phyloP scores from a whole-genome alignment of 92 coral and sea anemone species.

The Zoanthus sansibaricus region DNA sequence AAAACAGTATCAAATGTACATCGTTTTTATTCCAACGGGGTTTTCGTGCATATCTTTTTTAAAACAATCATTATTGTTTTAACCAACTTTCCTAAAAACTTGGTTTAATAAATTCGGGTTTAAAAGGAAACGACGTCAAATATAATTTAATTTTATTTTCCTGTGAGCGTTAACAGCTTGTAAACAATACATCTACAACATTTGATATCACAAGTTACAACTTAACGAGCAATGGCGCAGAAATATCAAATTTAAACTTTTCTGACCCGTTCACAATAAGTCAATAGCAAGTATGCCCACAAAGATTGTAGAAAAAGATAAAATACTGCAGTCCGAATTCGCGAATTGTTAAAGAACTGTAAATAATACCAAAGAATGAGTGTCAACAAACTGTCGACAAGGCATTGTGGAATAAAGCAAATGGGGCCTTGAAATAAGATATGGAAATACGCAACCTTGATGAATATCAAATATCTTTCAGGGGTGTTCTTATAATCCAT shows the following conservation, averaged over 20 bases:
- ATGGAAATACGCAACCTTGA: constrained; percentile 5
- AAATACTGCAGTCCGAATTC: constrained; percentile 8
- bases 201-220: not conserved
- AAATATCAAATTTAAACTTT: not conserved
- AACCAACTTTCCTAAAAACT: constrained; percentile 1
- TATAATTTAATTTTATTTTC: not conserved
- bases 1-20: constrained; percentile 17
- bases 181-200: not conserved
- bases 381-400: constrained; percentile 35
- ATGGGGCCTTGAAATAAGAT: constrained; percentile 9
- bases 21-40: not conserved
- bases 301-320: not conserved
- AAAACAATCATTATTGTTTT: not conserved
- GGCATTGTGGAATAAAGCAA: constrained; percentile 3
- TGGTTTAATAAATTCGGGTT: not conserved
- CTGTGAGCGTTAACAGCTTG: constrained; percentile 1
- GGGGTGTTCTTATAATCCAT: constrained; percentile 19
- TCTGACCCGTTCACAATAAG: not conserved
- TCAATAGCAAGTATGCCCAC: not conserved
- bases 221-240: not conserved
- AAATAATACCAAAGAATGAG: not conserved
- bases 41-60: not conserved
- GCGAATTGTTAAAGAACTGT: not conserved
- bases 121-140: not conserved
- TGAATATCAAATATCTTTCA: constrained; percentile 27